Percentiles rank a stretch among this genome's conserved stretches.
These are phyloP conservation scores for Lepilemur ruficaudatus DNA, from an alignment of 2,797 vertebrate species.

Conservation along the genomic window DNA sequence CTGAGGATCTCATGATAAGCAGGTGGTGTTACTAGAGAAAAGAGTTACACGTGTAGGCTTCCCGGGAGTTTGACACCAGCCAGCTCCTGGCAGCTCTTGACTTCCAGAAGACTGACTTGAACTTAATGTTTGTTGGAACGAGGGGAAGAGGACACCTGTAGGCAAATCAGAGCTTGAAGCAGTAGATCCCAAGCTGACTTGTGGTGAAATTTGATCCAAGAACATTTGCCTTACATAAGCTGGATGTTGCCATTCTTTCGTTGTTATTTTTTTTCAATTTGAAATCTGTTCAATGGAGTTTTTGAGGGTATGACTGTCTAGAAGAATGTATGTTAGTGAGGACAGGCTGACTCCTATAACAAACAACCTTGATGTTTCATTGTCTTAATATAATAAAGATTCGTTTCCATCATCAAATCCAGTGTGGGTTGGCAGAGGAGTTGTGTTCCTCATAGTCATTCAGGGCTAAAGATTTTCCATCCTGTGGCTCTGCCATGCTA, in stretches of 20 bases:
- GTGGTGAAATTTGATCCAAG: not conserved
- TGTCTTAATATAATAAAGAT: not conserved
- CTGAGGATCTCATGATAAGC: not conserved
- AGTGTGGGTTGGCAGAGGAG: not conserved
- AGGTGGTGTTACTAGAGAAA: not conserved
- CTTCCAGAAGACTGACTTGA: not conserved
- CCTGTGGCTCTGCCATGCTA: not conserved
- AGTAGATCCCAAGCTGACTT: accelerated
- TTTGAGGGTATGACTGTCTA: not conserved
- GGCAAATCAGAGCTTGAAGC: not conserved
- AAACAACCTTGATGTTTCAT: not conserved
- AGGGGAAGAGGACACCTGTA: accelerated
- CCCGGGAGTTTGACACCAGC: not conserved
- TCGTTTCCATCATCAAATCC: not conserved
- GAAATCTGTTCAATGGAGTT: not conserved
- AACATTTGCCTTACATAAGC: not conserved
- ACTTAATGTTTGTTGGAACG: not conserved
- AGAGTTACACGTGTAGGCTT: not conserved
- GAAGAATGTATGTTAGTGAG: not conserved
- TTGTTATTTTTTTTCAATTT: not conserved
- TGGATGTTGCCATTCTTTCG: not conserved
- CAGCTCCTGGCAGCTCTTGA: not conserved
- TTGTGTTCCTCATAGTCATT: not conserved
- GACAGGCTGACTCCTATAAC: not conserved
- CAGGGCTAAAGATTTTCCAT: not conserved